Conservation (phyloP, 2,888 invertebrate species). For the Eutolmus rufibarbis region DNA sequence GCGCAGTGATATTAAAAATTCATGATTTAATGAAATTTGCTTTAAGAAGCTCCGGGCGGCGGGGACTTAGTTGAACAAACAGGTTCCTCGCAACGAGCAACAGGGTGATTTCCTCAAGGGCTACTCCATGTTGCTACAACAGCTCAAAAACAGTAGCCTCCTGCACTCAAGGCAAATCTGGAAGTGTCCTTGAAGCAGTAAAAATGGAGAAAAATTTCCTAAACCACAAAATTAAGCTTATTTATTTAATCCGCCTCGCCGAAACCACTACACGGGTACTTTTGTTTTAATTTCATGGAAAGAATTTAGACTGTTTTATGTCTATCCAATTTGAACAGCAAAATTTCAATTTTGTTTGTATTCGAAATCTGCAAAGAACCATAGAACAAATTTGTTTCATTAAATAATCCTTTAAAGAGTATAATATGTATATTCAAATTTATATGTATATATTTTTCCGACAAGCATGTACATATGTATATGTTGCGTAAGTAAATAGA, state of each 20-base stretch:
- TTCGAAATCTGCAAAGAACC: not conserved
- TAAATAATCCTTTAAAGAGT: too few species aligned
- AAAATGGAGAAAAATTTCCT: not conserved
- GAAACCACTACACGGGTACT: not conserved
- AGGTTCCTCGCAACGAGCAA: not conserved
- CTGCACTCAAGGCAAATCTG: not conserved
- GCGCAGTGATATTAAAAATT: slow-evolving; percentile 15
- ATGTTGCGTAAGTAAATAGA: too few species aligned
- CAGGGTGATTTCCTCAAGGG: not conserved
- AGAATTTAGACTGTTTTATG: not conserved
- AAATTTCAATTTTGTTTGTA: not conserved
- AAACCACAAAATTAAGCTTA: not conserved
- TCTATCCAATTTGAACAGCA: not conserved
- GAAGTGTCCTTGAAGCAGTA: not conserved
- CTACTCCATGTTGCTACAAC: not conserved
- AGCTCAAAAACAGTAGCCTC: not conserved
- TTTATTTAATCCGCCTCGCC: not conserved
- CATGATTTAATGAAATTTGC: slow-evolving; percentile 25
- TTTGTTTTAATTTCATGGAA: not conserved
- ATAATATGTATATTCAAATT: too few species aligned
- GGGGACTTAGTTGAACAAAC: not conserved
- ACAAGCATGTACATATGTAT: too few species aligned
- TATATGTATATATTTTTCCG: too few species aligned
- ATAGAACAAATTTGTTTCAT: not conserved
- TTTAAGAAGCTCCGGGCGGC: not conserved